These are phyloP conservation scores for Campylomormyrus tamandua DNA, from an alignment of 2,113 vertebrate species.

Conservation along the genomic window DNA sequence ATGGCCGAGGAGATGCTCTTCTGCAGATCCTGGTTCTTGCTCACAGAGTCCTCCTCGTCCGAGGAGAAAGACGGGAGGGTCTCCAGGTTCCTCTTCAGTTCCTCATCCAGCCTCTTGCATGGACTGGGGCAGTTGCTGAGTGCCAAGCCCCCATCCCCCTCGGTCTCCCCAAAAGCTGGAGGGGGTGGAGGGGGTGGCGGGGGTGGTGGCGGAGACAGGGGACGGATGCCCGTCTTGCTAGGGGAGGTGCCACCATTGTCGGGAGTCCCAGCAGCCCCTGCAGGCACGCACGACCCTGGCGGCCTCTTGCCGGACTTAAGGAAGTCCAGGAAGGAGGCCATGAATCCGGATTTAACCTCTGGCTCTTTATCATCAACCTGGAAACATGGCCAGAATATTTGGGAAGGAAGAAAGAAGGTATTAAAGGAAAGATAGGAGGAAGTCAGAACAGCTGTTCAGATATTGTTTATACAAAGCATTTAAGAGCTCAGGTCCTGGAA, in stretches of 20 bases:
- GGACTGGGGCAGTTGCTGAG: constrained; percentile 77
- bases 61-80: constrained; percentile 86
- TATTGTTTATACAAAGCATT: neutral
- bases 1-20: constrained; percentile 90
- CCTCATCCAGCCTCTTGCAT: constrained; percentile 78
- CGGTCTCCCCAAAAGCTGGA: constrained; percentile 56
- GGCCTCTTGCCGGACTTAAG: constrained; percentile 82
- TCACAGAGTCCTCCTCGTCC: constrained; percentile 84
- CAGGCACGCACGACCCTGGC: constrained; percentile 51
- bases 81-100: constrained; percentile 85
- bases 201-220: constrained; percentile 51
- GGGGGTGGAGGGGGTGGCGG: constrained; percentile 37
- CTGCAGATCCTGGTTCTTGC: constrained; percentile 89
- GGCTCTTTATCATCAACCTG: constrained; percentile 83
- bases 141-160: constrained; percentile 71
- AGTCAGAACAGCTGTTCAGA: neutral
- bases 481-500: neutral
- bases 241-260: constrained; percentile 56
- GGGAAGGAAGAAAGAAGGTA: neutral
- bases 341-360: constrained; percentile 81
- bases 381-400: neutral
- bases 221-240: constrained; percentile 59
- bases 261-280: constrained; percentile 57
- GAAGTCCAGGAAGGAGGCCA: constrained; percentile 88
- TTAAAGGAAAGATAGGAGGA: neutral